These are phyloP conservation scores for Larimichthys polyactis DNA, from an alignment of 2,113 vertebrate species.

Conservation along the genomic window DNA sequence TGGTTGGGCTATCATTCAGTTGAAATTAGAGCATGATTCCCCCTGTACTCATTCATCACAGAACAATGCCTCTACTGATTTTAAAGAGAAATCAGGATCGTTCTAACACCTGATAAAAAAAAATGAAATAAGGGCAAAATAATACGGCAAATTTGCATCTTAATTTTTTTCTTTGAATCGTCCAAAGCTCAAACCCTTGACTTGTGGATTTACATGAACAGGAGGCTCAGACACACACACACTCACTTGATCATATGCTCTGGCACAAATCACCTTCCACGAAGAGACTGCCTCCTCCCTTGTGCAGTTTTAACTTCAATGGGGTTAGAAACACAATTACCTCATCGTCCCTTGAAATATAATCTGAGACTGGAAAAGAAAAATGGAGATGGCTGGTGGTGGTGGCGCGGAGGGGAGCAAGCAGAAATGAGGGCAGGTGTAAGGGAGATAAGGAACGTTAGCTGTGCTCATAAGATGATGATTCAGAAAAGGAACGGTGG, in stretches of 20 bases:
- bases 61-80: not conserved
- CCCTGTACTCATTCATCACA: not conserved
- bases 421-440: slow-evolving; percentile 70
- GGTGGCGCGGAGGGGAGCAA: not conserved
- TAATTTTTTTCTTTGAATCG: slow-evolving; percentile 31
- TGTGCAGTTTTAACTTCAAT: slow-evolving; percentile 61
- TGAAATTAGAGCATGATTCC: not conserved
- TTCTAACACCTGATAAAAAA: not conserved
- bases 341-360: slow-evolving; percentile 66
- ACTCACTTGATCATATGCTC: slow-evolving; percentile 30
- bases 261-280: slow-evolving; percentile 45
- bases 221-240: slow-evolving; percentile 3
- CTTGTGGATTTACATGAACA: slow-evolving; percentile 49
- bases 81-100: not conserved
- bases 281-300: slow-evolving; percentile 36
- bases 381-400: slow-evolving; percentile 31
- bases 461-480: slow-evolving; percentile 68
- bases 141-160: slow-evolving; percentile 30
- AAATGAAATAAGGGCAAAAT: not conserved
- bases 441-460: slow-evolving; percentile 68
- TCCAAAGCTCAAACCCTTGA: slow-evolving; percentile 48
- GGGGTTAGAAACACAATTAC: slow-evolving; percentile 70
- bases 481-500: slow-evolving; percentile 62
- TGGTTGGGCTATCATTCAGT: not conserved
- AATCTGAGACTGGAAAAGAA: slow-evolving; percentile 62